These are phyloP conservation scores for Syndactyla subalaris DNA, from an alignment of 2,797 vertebrate genomes.

Conservation along the genomic window DNA sequence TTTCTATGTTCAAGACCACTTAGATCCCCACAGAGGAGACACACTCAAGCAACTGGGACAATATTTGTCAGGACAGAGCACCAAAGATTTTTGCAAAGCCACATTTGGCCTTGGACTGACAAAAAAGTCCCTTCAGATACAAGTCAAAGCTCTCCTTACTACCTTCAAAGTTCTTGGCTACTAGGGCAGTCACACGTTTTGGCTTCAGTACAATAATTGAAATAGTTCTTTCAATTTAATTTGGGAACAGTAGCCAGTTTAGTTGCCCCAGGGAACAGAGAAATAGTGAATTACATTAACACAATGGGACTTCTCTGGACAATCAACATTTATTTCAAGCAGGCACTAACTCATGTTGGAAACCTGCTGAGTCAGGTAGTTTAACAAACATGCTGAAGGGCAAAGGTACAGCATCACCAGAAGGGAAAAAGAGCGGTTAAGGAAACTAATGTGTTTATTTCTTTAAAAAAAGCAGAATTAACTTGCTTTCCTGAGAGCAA, in stretches of 20 bases:
- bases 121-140: not conserved
- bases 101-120: not conserved
- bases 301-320: constrained; percentile 49
- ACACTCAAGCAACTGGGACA: not conserved
- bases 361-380: constrained; percentile 54
- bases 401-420: constrained; percentile 39
- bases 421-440: not conserved
- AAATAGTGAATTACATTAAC: constrained; percentile 55
- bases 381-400: constrained; percentile 53
- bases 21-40: not conserved
- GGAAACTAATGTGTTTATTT: constrained; percentile 25
- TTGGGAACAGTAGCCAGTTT: constrained; percentile 33
- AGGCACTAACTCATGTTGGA: constrained; percentile 48
- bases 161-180: constrained; percentile 16
- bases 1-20: not conserved
- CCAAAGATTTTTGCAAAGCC: not conserved
- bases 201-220: constrained; percentile 7
- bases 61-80: not conserved
- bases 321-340: constrained; percentile 54
- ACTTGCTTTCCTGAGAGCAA: constrained; percentile 21
- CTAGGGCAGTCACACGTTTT: not conserved
- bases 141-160: not conserved
- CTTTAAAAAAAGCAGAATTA: constrained; percentile 36
- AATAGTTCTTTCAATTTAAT: constrained; percentile 49
- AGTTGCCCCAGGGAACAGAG: constrained; percentile 44